phyloP scores from a whole-genome alignment of 2,113 vertebrate species.

The Catharus bicknelli region DNA sequence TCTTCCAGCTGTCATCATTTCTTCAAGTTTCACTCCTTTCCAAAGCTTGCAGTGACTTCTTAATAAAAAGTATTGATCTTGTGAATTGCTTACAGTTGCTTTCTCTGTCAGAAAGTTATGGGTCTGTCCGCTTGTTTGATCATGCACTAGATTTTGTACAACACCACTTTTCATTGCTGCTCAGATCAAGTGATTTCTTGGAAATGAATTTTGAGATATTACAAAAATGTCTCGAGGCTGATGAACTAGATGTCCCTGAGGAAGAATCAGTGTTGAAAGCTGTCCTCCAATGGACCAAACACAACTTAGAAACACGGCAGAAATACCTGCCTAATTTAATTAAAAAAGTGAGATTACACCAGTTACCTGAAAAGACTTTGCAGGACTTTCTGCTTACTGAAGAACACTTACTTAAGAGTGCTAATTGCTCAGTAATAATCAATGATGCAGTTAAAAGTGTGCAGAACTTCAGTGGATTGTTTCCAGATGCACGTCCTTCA shows the following conservation, averaged over 20 bases:
- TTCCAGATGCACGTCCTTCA: slow-evolving; percentile 87
- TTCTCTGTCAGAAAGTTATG: slow-evolving; percentile 90
- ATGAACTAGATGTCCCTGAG: slow-evolving; percentile 83
- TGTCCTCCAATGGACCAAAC: slow-evolving; percentile 85
- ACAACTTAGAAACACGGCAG: slow-evolving; percentile 78
- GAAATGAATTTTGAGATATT: slow-evolving; percentile 88
- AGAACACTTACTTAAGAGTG: slow-evolving; percentile 70
- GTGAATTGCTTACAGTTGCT: slow-evolving; percentile 90
- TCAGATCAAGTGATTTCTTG: slow-evolving; percentile 87
- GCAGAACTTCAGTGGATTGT: slow-evolving; percentile 80
- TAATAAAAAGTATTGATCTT: slow-evolving; percentile 88
- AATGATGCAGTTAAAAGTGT: slow-evolving; percentile 79
- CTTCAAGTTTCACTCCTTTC: slow-evolving; percentile 90
- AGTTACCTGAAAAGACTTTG: slow-evolving; percentile 80
- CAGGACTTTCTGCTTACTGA: slow-evolving; percentile 79
- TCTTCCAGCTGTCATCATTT: slow-evolving; percentile 95
- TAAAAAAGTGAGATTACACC: slow-evolving; percentile 86
- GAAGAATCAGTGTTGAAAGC: slow-evolving; percentile 87
- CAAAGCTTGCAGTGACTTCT: slow-evolving; percentile 93
- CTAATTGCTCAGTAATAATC: slow-evolving; percentile 76
- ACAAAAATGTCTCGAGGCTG: slow-evolving; percentile 84
- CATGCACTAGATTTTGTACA: slow-evolving; percentile 85
- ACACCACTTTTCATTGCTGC: slow-evolving; percentile 84
- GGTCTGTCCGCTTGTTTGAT: slow-evolving; percentile 82
- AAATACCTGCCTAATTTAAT: slow-evolving; percentile 82